Conservation (phyloP, 2,113 vertebrate genomes). For the Hassar affinis region DNA sequence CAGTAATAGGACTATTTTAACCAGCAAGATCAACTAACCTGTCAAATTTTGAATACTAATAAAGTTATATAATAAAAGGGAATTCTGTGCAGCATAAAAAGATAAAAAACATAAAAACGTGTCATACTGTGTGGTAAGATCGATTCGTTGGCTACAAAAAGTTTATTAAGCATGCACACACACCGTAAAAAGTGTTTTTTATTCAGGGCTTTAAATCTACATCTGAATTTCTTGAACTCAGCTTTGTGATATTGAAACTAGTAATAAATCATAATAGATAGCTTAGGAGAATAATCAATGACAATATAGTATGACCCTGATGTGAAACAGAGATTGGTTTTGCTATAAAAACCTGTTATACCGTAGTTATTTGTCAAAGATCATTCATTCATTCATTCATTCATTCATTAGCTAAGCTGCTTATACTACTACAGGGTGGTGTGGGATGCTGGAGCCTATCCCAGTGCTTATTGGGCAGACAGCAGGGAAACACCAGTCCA, state of each 20-base stretch:
- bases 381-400: too few species aligned
- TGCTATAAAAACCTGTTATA: too few species aligned
- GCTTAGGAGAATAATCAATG: neutral
- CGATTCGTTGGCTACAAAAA: too few species aligned
- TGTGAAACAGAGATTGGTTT: neutral
- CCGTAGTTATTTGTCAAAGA: too few species aligned
- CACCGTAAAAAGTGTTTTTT: neutral
- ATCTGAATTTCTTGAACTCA: neutral
- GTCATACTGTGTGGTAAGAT: neutral
- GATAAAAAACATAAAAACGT: neutral
- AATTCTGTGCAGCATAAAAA: neutral
- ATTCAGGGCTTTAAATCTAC: neutral
- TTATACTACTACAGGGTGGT: too few species aligned
- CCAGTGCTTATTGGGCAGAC: too few species aligned
- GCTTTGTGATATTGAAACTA: neutral
- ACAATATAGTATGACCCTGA: neutral
- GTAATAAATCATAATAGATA: neutral
- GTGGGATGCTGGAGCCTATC: too few species aligned
- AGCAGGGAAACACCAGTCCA: too few species aligned
- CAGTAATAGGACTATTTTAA: neutral
- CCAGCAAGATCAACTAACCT: neutral
- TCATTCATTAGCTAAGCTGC: too few species aligned
- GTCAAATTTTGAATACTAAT: neutral
- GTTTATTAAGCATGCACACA: too few species aligned
- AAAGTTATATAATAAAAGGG: neutral